phyloP scores from a whole-genome alignment of 2,888 invertebrate genomes.

The Nowickia ferox region DNA sequence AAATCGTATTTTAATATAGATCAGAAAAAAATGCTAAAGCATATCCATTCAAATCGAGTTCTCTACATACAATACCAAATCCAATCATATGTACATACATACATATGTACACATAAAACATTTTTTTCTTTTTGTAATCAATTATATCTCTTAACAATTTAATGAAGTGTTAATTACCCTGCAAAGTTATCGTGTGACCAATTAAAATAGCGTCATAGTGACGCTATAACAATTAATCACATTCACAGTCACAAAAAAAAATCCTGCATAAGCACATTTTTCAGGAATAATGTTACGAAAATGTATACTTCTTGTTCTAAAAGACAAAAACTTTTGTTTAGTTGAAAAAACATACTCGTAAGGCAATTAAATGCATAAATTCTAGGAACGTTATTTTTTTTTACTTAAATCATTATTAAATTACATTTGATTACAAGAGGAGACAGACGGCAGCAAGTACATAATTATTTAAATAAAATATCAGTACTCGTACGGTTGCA shows the following conservation, averaged over 20 bases:
- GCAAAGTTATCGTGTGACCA: slow-evolving; percentile 64
- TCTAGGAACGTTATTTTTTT: slow-evolving; percentile 42
- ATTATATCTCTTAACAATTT: background rate
- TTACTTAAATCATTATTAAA: slow-evolving; percentile 46
- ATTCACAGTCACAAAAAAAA: slow-evolving; percentile 26
- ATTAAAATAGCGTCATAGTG: slow-evolving; percentile 76
- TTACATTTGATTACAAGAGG: slow-evolving; percentile 45
- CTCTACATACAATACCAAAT: too few relatives aligned
- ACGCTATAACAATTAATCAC: slow-evolving; percentile 72
- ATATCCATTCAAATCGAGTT: too few relatives aligned
- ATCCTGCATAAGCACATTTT: slow-evolving; percentile 77
- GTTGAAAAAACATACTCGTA: slow-evolving; percentile 25
- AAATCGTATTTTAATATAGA: too few relatives aligned
- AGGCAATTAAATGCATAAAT: slow-evolving; percentile 31
- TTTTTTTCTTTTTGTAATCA: background rate
- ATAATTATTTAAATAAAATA: background rate
- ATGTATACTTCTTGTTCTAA: slow-evolving; percentile 36
- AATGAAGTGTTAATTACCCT: slow-evolving; percentile 23
- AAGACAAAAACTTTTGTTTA: slow-evolving; percentile 14
- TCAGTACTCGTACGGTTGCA: background rate
- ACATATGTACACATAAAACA: too few relatives aligned
- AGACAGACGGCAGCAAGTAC: background rate
- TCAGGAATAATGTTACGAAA: slow-evolving; percentile 74
- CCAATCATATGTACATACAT: too few relatives aligned
- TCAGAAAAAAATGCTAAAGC: too few relatives aligned